phyloP scores from a whole-genome alignment of 23 tunicate species.

The Trididemnum clinides region DNA sequence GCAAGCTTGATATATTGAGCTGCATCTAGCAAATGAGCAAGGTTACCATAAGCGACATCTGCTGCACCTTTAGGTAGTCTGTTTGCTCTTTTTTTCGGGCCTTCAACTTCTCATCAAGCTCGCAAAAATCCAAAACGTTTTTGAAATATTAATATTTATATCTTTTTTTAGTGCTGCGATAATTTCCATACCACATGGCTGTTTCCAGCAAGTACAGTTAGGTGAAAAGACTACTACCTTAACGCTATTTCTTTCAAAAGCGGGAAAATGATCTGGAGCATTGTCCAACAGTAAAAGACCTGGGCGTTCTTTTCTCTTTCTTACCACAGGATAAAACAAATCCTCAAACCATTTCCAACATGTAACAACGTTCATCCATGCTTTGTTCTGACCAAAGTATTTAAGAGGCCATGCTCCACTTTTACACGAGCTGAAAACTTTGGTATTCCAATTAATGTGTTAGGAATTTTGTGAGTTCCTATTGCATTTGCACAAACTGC shows the following conservation, averaged over 20 bases:
- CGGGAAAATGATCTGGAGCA: too few relatives aligned
- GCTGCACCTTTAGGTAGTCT: conserved; percentile 21
- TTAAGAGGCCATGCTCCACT: too few relatives aligned
- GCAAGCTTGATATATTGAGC: conserved; percentile 18
- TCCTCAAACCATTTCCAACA: too few relatives aligned
- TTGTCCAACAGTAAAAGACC: too few relatives aligned
- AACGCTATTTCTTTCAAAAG: not conserved
- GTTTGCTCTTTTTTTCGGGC: not conserved
- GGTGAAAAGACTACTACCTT: not conserved
- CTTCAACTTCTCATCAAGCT: conserved; percentile 12
- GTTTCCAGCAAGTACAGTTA: conserved; percentile 11
- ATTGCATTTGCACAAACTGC: too few relatives aligned
- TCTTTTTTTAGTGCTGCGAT: conserved; percentile 41
- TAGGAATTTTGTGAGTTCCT: too few relatives aligned
- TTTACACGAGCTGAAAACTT: too few relatives aligned
- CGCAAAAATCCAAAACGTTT: conserved; percentile 19
- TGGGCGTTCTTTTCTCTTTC: not conserved
- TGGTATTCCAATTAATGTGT: too few relatives aligned
- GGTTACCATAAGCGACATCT: conserved; percentile 38
- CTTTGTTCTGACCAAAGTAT: too few relatives aligned
- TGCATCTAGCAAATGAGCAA: conserved; percentile 40
- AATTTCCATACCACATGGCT: too few relatives aligned
- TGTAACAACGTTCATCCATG: too few relatives aligned
- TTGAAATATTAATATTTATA: not conserved
- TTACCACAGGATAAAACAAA: not conserved